A percentile compares a stretch with the other conserved stretches of the same genome.
Conservation (phyloP, 2,888 invertebrate genomes). For the Odontocolon sp. region DNA sequence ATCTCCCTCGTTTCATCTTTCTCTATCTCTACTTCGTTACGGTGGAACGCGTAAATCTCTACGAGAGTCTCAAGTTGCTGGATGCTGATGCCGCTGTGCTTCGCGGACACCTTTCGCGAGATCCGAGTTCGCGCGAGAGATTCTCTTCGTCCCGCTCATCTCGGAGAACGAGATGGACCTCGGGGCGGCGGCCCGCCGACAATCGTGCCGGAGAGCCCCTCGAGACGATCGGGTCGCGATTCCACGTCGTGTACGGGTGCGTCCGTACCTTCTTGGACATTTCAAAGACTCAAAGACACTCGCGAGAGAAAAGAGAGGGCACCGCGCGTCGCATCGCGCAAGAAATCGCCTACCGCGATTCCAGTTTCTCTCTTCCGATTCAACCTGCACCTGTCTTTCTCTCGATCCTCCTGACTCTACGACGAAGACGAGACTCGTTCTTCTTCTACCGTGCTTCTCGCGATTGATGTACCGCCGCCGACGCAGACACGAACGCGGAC, state of each 20-base stretch:
- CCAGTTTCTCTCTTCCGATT: slow-evolving; percentile 51
- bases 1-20: slow-evolving; percentile 36
- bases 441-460: slow-evolving; percentile 36
- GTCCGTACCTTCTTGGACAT: slow-evolving; percentile 25
- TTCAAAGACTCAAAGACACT: slow-evolving; percentile 24
- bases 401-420: slow-evolving; percentile 32
- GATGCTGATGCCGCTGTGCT: slow-evolving; percentile 12
- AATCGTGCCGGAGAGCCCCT: slow-evolving; percentile 31
- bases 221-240: slow-evolving; percentile 48
- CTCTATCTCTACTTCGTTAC: slow-evolving; percentile 68
- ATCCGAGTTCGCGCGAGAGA: slow-evolving; percentile 17
- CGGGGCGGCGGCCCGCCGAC: slow-evolving; percentile 38
- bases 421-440: slow-evolving; percentile 53
- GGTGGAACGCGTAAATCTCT: slow-evolving; percentile 70
- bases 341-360: slow-evolving; percentile 62
- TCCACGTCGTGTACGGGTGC: slow-evolving; percentile 38
- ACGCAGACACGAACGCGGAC: slow-evolving; percentile 34
- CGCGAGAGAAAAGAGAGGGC: slow-evolving; percentile 29
- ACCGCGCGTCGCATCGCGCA: slow-evolving; percentile 49
- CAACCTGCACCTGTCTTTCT: slow-evolving; percentile 17
- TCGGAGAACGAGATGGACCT: neutral
- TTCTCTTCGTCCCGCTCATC: slow-evolving; percentile 21
- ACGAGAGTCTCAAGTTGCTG: slow-evolving; percentile 41
- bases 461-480: slow-evolving; percentile 65
- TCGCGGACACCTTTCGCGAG: slow-evolving; percentile 41